phyloP scores from a whole-genome alignment of 2,797 vertebrate species.

The Erethizon dorsatum region DNA sequence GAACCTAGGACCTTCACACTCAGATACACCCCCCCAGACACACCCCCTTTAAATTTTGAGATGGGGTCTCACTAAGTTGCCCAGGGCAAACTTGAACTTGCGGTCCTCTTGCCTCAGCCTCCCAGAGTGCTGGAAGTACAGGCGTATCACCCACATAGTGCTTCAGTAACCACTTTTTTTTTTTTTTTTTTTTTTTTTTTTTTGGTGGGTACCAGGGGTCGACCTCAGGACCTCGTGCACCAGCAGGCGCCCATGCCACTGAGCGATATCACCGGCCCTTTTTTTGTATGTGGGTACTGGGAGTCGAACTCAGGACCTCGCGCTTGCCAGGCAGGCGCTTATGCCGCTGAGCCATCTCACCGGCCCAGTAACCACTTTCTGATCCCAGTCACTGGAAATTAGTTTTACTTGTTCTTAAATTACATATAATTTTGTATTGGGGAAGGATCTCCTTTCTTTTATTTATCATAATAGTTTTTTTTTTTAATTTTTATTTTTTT shows the following conservation, averaged over 20 bases:
- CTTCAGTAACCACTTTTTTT: conserved; percentile 12
- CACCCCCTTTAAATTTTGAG: not conserved
- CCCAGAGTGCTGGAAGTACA: not conserved
- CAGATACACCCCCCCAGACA: not conserved
- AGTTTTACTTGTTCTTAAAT: not conserved
- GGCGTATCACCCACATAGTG: not conserved
- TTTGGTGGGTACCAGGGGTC: no score
- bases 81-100: not conserved
- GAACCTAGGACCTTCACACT: not conserved
- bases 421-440: not conserved
- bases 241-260: no score
- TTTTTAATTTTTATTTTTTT: no score
- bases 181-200: no score
- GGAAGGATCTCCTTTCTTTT: not conserved
- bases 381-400: not conserved
- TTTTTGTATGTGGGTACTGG: no score
- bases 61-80: not conserved
- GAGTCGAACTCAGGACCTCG: no score
- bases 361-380: conserved; percentile 14
- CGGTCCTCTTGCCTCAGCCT: not conserved
- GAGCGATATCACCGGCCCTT: no score
- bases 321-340: no score
- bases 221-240: no score
- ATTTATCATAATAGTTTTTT: conserved; percentile 62
- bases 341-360: no score